These are phyloP conservation scores for Siphlonurus alternatus DNA, from an alignment of 2,888 invertebrate species.

Conservation along the genomic window DNA sequence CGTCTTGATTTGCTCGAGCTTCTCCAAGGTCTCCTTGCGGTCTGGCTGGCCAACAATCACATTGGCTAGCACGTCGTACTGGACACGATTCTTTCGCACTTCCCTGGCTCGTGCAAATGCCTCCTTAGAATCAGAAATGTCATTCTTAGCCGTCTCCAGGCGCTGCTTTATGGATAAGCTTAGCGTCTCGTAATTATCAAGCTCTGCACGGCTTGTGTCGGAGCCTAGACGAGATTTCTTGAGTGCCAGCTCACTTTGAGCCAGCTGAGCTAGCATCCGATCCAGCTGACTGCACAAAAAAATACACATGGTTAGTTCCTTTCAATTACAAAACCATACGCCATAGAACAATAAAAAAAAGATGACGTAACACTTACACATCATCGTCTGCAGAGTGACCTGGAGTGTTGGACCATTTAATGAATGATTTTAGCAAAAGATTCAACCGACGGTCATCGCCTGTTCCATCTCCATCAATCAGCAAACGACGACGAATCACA, in stretches of 20 bases:
- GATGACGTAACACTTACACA: conserved; percentile 15
- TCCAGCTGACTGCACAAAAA: conserved; percentile 49
- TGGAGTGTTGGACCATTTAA: conserved; percentile 57
- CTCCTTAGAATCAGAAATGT: conserved; percentile 65
- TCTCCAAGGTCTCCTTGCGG: conserved; percentile 54
- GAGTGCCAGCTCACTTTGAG: conserved; percentile 77
- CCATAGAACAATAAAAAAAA: too few relatives aligned
- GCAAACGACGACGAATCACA: conserved; percentile 71
- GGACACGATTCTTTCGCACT: conserved; percentile 75
- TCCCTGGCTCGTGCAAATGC: conserved; percentile 69
- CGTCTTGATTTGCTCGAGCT: conserved; percentile 48
- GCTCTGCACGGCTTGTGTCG: conserved; percentile 67
- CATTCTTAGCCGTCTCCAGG: conserved; percentile 60
- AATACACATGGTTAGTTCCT: conserved; percentile 3
- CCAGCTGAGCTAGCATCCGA: conserved; percentile 62
- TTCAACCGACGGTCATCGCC: conserved; percentile 87
- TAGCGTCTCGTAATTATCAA: conserved; percentile 62
- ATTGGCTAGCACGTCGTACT: conserved; percentile 84
- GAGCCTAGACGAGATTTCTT: conserved; percentile 64
- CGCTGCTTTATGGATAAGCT: conserved; percentile 59
- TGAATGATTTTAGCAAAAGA: conserved; percentile 63
- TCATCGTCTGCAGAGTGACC: conserved; percentile 49
- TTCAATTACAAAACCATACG: too few relatives aligned
- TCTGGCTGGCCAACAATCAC: conserved; percentile 83
- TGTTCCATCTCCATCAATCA: conserved; percentile 94